Evolutionary conservation across 2,113 vertebrate species (phyloP).

Genomic region (Gobiocypris rarus): DNA sequence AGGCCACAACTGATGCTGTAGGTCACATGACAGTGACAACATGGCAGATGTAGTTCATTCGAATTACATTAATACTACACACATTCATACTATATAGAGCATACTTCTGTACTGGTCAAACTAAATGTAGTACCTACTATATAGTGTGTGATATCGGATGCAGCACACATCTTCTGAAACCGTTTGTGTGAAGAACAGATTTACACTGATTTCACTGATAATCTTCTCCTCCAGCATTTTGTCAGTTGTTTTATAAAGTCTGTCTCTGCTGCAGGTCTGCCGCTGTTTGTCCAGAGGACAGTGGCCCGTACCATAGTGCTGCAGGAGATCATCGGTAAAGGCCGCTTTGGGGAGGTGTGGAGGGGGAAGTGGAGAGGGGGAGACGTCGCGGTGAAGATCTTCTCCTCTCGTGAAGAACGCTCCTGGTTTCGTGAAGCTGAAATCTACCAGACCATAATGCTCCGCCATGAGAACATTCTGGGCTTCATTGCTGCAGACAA

Average conservation of each 20-base stretch:
- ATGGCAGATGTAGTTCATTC: no score
- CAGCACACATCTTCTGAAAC: no score
- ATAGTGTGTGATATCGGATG: no score
- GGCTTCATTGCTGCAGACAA: slow-evolving; percentile 96
- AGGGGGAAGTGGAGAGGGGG: slow-evolving; percentile 91
- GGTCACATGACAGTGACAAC: no score
- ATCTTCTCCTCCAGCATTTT: neutral
- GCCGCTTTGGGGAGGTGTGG: slow-evolving; percentile 96
- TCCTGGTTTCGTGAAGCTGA: slow-evolving; percentile 98
- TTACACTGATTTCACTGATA: neutral
- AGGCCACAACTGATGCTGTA: no score
- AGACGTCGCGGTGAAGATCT: slow-evolving; percentile 96
- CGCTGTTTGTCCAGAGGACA: slow-evolving; percentile 92
- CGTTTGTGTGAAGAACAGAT: no score
- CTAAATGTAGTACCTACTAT: no score
- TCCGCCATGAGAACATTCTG: slow-evolving; percentile 94
- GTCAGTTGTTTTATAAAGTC: neutral
- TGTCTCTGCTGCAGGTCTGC: slow-evolving; percentile 77
- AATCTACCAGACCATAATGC: slow-evolving; percentile 96
- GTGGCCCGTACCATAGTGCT: slow-evolving; percentile 94
- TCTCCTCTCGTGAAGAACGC: slow-evolving; percentile 93
- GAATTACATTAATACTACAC: no score
- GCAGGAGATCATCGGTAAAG: slow-evolving; percentile 96
- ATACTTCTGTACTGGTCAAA: no score
- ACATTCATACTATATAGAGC: no score